Conservation (phyloP, 2,888 invertebrate genomes). For the Sminthurides aquaticus region DNA sequence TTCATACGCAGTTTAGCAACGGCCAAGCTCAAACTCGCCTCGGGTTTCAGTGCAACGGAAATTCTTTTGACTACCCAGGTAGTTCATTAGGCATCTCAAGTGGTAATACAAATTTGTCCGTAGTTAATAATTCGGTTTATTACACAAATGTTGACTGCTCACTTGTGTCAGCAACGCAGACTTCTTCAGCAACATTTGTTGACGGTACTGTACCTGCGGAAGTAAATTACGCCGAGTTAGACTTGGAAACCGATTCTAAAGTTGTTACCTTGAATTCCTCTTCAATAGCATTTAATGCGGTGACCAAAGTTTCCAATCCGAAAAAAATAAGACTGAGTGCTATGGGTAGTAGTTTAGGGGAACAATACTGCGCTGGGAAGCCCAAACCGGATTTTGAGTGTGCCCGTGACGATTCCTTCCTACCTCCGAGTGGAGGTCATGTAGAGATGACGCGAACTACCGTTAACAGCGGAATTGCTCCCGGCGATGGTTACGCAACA, state of each 20-base stretch:
- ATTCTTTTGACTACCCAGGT: constrained; percentile 23
- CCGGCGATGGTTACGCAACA: constrained; percentile 64
- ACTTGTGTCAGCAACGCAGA: constrained; percentile 6
- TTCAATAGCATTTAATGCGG: constrained; percentile 17
- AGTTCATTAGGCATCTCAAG: constrained; percentile 11
- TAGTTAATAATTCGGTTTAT: constrained; percentile 18
- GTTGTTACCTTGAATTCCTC: constrained; percentile 14
- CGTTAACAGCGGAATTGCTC: constrained; percentile 14
- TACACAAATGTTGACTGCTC: constrained; percentile 29
- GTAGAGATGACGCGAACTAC: constrained; percentile 11
- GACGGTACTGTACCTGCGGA: constrained; percentile 48
- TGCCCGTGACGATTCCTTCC: neutral
- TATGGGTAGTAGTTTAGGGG: constrained; percentile 21
- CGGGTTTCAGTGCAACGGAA: constrained; percentile 6
- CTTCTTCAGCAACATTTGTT: constrained; percentile 14
- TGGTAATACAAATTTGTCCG: constrained; percentile 10
- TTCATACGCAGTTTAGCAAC: neutral
- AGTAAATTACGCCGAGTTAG: constrained; percentile 72
- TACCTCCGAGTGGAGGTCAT: constrained; percentile 8
- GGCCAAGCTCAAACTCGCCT: constrained; percentile 6
- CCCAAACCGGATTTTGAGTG: neutral
- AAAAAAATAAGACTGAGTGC: constrained; percentile 25
- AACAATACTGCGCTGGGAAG: constrained; percentile 1
- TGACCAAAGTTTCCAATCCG: constrained; percentile 24
- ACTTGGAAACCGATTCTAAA: constrained; percentile 54